These are phyloP conservation scores for Periplaneta americana DNA, from an alignment of 1,140 invertebrate genomes.

Conservation along the genomic window DNA sequence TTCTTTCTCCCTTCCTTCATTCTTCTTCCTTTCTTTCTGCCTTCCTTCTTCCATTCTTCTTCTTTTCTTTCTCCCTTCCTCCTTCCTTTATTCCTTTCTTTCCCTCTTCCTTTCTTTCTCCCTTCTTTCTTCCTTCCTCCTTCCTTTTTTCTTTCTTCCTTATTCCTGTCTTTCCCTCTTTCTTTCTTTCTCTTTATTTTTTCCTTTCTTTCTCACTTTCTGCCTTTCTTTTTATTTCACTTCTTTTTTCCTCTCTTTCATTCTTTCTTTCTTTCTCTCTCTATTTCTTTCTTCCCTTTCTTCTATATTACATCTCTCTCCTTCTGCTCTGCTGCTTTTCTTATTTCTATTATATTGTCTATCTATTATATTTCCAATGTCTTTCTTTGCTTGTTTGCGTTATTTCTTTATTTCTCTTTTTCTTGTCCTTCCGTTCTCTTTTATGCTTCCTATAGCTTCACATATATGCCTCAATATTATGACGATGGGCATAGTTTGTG, in stretches of 20 bases:
- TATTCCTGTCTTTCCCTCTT: no score
- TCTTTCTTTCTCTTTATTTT: background rate
- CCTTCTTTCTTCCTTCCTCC: background rate
- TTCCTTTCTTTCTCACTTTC: background rate
- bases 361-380: background rate
- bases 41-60: background rate
- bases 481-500: no score
- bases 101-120: background rate
- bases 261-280: background rate
- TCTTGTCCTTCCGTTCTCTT: background rate
- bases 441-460: background rate
- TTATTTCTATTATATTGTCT: background rate
- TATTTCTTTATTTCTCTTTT: background rate
- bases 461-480: no score
- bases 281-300: background rate
- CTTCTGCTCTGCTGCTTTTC: conserved; percentile 4
- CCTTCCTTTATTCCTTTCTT: background rate
- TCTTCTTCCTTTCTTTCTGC: background rate
- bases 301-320: background rate
- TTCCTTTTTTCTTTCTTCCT: no score
- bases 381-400: background rate
- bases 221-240: background rate
- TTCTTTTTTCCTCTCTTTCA: background rate
- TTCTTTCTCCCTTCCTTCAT: background rate
- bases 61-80: background rate